Evolutionary conservation across 2,113 vertebrate genomes (phyloP).

Genomic region (Corvus hawaiiensis): DNA sequence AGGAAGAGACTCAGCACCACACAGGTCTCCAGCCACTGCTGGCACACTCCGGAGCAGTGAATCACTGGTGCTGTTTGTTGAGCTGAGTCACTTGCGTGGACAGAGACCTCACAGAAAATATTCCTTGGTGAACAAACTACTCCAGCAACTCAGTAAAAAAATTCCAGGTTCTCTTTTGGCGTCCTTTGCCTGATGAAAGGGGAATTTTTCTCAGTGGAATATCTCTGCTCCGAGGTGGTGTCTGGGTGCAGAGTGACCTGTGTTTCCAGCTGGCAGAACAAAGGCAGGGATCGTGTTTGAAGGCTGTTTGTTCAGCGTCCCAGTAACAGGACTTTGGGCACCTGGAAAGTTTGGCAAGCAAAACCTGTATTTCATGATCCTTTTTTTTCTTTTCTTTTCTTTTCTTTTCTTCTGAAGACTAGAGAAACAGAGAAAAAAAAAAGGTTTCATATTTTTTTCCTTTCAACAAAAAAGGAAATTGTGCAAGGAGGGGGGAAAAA

Average conservation of each 20-base stretch:
- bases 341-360: background rate
- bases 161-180: background rate
- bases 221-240: background rate
- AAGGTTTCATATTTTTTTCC: background rate
- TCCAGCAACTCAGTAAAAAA: background rate
- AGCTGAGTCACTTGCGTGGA: background rate
- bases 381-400: too few species aligned
- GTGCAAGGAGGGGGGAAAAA: accelerated
- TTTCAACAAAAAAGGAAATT: background rate
- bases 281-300: background rate
- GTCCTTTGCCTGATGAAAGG: background rate
- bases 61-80: background rate
- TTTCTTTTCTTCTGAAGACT: background rate
- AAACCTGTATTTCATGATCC: background rate
- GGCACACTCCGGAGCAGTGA: background rate
- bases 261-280: constrained; percentile 43
- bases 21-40: background rate
- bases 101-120: background rate
- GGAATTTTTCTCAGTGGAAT: background rate
- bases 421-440: background rate
- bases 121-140: background rate
- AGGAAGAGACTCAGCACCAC: background rate
- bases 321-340: background rate
- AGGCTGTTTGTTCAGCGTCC: background rate
- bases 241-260: background rate